Evolutionary conservation across 2,888 invertebrate genomes (phyloP), one percentile per base, ranked within the genome.

Genomic region (Nipponacmea schrenckii): DNA sequence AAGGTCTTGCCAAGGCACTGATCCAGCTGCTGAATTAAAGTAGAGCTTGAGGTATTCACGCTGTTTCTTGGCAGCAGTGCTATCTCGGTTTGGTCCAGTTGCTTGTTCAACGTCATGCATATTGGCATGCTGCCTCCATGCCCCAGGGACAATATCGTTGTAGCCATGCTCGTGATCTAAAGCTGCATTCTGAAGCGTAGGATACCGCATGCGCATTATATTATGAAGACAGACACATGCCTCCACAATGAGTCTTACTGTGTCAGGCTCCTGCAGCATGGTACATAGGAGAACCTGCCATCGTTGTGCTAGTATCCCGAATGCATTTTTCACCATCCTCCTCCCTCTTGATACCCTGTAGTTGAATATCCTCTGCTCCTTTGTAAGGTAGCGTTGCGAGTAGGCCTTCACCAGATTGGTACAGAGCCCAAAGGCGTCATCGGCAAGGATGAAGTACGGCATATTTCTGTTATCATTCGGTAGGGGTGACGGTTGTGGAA

Each of bases 401-500:
- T 72, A 81, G 0, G 77, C 80, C 62, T 80, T 82, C 77, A 82
- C 77, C 62, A 79, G 56, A 62, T 72, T 70, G 24, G 74, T 73
- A 26, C 75, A 68, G 26, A 81, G 73, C 2, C 69, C 76, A 77
- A 82, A 79, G 5, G 80, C 80, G 68, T 80, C 77, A 67, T 80
- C 79, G 26, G 74, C 82, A 63, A 80, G 65, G 64, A 79, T 45
- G 70, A 81, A 76, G 73, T 77, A 78, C 14, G 78, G 78, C 44
- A 71, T 77, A 31, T 69, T 62, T 62, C 31, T 45, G 68, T 77
- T 72, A 70, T 79, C 77, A 70, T 65, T 24, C 2, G 80, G 74
- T 17, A 79, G 66, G 20, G 73, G 76, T 15, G 64, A 70, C 27
- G 78, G 73, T 20, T 15, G 27, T 26, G 80, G 77, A 63, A 77